These are phyloP conservation scores for Octodon degus DNA, from an alignment of 2,113 vertebrate species.

Conservation along the genomic window DNA sequence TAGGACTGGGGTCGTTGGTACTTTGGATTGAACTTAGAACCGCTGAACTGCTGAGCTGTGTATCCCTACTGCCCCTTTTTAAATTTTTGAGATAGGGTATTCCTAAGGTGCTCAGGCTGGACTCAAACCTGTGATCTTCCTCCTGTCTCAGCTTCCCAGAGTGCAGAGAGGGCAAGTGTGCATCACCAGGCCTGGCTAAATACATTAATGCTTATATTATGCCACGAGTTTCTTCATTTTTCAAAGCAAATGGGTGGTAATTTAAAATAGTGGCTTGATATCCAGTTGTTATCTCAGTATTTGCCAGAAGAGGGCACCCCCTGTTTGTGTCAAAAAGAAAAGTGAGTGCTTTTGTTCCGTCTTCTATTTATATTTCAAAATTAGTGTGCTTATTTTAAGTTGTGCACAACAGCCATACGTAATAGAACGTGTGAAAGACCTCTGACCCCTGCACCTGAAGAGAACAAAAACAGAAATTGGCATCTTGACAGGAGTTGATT, in stretches of 20 bases:
- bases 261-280: not conserved
- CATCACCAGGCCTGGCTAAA: not conserved
- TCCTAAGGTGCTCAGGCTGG: not conserved
- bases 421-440: not conserved
- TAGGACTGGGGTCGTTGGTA: too few species aligned
- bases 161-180: not conserved
- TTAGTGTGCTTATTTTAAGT: not conserved
- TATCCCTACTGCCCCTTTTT: not conserved
- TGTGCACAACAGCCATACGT: not conserved
- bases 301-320: slow-evolving; percentile 73
- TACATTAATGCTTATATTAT: slow-evolving; percentile 12
- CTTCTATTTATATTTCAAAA: slow-evolving; percentile 53
- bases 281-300: not conserved
- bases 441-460: not conserved
- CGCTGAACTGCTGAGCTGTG: not conserved
- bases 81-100: not conserved
- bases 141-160: not conserved
- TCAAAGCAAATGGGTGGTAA: not conserved
- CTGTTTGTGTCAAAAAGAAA: not conserved
- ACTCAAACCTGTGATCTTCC: not conserved
- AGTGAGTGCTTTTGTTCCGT: not conserved
- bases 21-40: not conserved
- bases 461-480: slow-evolving; percentile 38
- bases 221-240: slow-evolving; percentile 26
- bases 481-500: not conserved